phyloP scores from a whole-genome alignment of 2,797 vertebrate species.

The Rhincodon typus region DNA sequence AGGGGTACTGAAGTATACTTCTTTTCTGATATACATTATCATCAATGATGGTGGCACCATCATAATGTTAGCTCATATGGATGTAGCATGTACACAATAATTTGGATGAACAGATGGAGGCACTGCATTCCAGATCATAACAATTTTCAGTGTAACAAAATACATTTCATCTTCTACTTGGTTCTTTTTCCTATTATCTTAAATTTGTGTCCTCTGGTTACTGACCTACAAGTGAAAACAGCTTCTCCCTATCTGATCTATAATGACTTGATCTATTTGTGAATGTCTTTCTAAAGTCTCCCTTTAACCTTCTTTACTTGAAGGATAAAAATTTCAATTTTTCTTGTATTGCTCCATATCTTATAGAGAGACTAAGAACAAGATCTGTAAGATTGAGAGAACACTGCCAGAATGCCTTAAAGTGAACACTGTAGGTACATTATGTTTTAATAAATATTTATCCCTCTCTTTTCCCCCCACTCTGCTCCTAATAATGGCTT shows the following conservation, averaged over 20 bases:
- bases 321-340: not conserved
- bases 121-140: not conserved
- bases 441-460: not conserved
- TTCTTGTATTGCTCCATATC: not conserved
- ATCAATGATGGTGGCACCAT: not conserved
- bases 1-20: not conserved
- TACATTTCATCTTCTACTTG: not conserved
- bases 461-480: not conserved
- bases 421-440: not conserved
- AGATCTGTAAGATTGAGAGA: not conserved
- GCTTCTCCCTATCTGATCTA: not conserved
- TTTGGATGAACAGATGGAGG: not conserved
- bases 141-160: not conserved
- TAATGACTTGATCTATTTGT: not conserved
- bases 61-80: too few relatives aligned
- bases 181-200: not conserved
- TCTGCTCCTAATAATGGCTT: too few relatives aligned
- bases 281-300: not conserved
- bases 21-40: not conserved
- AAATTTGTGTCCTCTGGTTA: not conserved
- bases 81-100: not conserved
- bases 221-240: not conserved
- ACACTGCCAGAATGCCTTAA: too few relatives aligned
- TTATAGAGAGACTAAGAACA: not conserved
- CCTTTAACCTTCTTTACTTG: not conserved